Evolutionary conservation across 2,888 invertebrate genomes (phyloP).

Genomic region (Eilema sororculum): DNA sequence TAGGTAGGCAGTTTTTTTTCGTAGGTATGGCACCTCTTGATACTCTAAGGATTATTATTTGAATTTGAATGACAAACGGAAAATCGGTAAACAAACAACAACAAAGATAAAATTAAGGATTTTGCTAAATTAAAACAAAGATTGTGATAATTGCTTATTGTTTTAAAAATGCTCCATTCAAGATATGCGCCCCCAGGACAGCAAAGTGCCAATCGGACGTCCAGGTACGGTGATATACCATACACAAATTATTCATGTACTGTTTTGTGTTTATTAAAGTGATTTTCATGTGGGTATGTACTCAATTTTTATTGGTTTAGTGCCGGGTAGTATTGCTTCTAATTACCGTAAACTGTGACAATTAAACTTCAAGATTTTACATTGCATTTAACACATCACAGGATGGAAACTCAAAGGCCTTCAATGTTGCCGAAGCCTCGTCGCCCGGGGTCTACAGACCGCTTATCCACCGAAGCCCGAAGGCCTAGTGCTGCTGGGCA

Average conservation of each 20-base stretch:
- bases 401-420: conserved; percentile 68
- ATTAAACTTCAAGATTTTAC: background rate
- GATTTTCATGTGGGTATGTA: background rate
- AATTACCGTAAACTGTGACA: background rate
- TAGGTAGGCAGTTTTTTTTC: too few relatives aligned
- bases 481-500: conserved; percentile 68
- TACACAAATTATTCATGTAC: background rate
- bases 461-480: conserved; percentile 70
- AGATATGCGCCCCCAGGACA: conserved; percentile 62
- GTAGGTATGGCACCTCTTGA: too few relatives aligned
- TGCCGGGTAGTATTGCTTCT: background rate
- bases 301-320: background rate
- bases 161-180: conserved; percentile 60
- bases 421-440: conserved; percentile 77
- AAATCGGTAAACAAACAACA: background rate
- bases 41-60: conserved; percentile 6
- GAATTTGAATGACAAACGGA: conserved; percentile 35
- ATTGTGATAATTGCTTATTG: background rate
- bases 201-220: conserved; percentile 68
- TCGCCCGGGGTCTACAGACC: conserved; percentile 74
- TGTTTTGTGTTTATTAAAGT: background rate
- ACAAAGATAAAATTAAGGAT: background rate
- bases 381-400: conserved; percentile 29
- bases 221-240: conserved; percentile 60
- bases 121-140: background rate